Evolutionary conservation across 2,113 vertebrate genomes (phyloP).

Genomic region (Poecilia latipinna): DNA sequence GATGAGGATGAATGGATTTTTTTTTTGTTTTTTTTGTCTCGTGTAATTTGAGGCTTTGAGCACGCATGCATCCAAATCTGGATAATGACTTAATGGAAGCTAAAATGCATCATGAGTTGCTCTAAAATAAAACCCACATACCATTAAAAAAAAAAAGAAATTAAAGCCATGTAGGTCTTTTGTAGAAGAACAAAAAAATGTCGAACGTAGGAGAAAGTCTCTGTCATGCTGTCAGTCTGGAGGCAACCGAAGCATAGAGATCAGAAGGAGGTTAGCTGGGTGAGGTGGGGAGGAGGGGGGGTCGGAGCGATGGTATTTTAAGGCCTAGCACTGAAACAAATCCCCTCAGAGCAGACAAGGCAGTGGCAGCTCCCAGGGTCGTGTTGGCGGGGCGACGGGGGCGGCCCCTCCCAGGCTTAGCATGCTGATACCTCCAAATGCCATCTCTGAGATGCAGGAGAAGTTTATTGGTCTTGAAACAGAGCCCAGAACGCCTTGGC

Average conservation of each 20-base stretch:
- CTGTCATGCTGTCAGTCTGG: slow-evolving; percentile 53
- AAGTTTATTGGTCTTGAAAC: slow-evolving; percentile 83
- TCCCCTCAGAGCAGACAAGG: slow-evolving; percentile 68
- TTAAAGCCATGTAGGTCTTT: neutral
- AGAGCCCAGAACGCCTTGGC: slow-evolving; percentile 77
- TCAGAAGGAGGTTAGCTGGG: slow-evolving; percentile 5
- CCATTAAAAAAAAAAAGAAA: neutral
- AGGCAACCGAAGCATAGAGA: slow-evolving; percentile 52
- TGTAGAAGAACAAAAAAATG: slow-evolving; percentile 13
- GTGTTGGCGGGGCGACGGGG: slow-evolving; percentile 60
- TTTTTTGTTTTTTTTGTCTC: slow-evolving; percentile 40
- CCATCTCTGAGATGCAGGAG: slow-evolving; percentile 77
- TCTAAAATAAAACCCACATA: slow-evolving; percentile 10
- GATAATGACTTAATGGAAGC: slow-evolving; percentile 18
- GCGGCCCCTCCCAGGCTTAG: slow-evolving; percentile 69
- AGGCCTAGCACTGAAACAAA: slow-evolving; percentile 74
- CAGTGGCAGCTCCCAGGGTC: slow-evolving; percentile 74
- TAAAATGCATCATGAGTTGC: slow-evolving; percentile 7
- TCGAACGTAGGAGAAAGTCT: slow-evolving; percentile 27
- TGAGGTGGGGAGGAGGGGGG: neutral
- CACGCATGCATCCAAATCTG: slow-evolving; percentile 33
- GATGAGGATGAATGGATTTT: slow-evolving; percentile 19
- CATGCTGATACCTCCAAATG: slow-evolving; percentile 82
- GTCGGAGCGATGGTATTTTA: slow-evolving; percentile 68
- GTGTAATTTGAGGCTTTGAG: slow-evolving; percentile 36